Evolutionary conservation across 2,797 vertebrate species (phyloP), one percentile per base, ranked within the genome.

Genomic region (Streptopelia turtur): DNA sequence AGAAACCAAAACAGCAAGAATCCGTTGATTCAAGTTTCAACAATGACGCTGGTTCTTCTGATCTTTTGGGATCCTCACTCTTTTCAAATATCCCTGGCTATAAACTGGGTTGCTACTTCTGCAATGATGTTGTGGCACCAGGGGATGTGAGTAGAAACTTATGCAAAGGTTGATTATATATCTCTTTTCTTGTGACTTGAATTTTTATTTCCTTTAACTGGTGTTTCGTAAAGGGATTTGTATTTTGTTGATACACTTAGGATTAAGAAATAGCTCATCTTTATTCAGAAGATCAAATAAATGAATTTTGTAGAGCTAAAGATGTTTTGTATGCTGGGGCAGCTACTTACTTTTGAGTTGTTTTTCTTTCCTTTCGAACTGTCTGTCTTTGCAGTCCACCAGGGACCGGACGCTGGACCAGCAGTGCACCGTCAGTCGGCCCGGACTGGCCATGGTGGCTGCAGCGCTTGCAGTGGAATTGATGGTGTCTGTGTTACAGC

Each of bases 61-160:
- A 98, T 39, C 96, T 98, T 88, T 95, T 98, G 78, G 98, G 98
- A 68, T 98, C 99, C 1, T 99, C 99, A 2, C 98, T 99, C 52
- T 99, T 99, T 97, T 99, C 99, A 93, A 99, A 99, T 97, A 99
- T 99, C 93, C 99, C 99, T 4, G 99, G 99, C n/a, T 99, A 99
- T 96, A 99, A 99, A 95, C 98, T 99, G 50, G 99, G 99, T 93
- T 99, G 99, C 97, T 99, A 99, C 96, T 99, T 99, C 98, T 99
- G 99, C 98, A 99, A 99, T 49, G 99, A 99, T 41, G 99, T 99
- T 13, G 99, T 99, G 83, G 99, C 99, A 72, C 99, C 99, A 2
- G 99, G 99, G 96, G 99, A 99, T 93, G 99, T 99, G 97, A 99
- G 99, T 95, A 72, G 39, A 92, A 70, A 75, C 39, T 87, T 66